Conservation (phyloP, 2,888 invertebrate genomes). For the Tethea ocularis region DNA sequence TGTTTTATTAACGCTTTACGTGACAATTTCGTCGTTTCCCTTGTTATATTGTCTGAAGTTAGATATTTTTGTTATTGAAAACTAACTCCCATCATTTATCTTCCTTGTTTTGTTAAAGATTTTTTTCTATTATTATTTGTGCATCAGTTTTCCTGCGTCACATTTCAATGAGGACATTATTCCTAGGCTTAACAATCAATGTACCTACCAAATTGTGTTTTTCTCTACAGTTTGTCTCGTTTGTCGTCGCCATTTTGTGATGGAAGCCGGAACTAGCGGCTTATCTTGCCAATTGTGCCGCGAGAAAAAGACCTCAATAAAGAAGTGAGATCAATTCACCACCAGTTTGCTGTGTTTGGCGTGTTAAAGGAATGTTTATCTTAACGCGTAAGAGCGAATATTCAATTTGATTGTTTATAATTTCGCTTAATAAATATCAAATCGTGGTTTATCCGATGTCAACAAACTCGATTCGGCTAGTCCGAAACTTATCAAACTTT, state of each 20-base stretch:
- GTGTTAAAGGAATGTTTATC: background rate
- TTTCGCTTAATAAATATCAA: conserved; percentile 4
- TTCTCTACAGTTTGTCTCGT: background rate
- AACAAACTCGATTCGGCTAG: conserved; percentile 1
- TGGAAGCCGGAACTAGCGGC: background rate
- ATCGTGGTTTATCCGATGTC: conserved; percentile 4
- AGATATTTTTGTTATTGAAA: background rate
- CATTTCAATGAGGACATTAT: background rate
- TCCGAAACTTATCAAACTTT: conserved; percentile 3
- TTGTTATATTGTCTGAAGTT: background rate
- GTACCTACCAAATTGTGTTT: background rate
- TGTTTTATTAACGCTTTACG: background rate
- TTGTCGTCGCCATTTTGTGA: background rate
- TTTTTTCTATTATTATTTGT: background rate
- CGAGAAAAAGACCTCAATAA: background rate
- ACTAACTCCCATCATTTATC: background rate
- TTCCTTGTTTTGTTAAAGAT: background rate
- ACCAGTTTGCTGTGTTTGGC: background rate
- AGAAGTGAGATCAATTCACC: background rate
- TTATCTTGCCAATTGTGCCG: background rate
- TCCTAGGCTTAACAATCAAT: background rate
- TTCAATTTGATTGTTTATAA: background rate
- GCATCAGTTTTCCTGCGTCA: no score
- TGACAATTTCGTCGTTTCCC: background rate
- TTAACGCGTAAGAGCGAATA: background rate